These are phyloP conservation scores for Cacatua alba DNA, from an alignment of 2,113 vertebrate species.

Conservation along the genomic window DNA sequence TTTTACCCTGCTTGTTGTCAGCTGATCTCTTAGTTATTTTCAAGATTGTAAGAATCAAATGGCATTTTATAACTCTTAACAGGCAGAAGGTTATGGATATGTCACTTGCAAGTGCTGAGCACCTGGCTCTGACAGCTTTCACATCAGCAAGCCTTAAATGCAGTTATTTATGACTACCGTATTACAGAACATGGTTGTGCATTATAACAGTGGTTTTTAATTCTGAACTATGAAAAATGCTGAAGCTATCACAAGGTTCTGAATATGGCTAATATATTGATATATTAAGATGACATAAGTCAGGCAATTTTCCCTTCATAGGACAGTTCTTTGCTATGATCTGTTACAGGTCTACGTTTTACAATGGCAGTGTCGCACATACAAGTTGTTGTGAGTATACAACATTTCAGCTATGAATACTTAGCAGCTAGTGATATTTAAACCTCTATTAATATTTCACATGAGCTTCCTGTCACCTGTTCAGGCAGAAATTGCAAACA, in stretches of 20 bases:
- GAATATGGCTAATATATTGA: background rate
- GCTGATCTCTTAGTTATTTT: background rate
- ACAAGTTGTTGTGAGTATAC: background rate
- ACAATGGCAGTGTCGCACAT: background rate
- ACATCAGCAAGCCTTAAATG: background rate
- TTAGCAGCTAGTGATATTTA: background rate
- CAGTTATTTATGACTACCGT: background rate
- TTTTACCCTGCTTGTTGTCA: background rate
- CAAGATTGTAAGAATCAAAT: background rate
- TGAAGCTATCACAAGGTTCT: background rate
- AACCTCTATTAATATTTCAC: background rate
- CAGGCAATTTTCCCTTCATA: background rate
- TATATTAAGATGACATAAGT: background rate
- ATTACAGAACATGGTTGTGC: background rate
- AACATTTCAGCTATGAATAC: background rate
- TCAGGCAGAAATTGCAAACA: background rate
- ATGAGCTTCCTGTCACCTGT: background rate
- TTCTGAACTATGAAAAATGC: background rate
- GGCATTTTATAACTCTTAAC: background rate
- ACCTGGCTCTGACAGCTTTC: constrained; percentile 2
- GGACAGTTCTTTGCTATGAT: background rate
- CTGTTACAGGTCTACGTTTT: background rate
- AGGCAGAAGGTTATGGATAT: background rate
- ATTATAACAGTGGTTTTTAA: background rate
- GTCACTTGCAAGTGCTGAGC: background rate